phyloP scores from a whole-genome alignment of 64 coral and sea anemone species.

The Acropora yongei region DNA sequence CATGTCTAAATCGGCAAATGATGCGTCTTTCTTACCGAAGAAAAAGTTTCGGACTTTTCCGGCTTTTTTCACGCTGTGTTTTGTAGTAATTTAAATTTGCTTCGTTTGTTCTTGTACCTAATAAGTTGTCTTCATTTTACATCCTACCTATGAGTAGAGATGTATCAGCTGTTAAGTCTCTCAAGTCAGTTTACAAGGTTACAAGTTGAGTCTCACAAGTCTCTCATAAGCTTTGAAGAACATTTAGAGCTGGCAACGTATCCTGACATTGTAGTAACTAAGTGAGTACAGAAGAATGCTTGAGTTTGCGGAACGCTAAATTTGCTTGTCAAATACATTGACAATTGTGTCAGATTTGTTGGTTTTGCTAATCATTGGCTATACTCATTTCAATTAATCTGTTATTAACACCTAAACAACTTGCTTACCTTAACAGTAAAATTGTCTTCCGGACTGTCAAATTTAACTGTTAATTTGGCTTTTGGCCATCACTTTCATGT shows the following conservation, averaged over 20 bases:
- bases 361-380: background rate
- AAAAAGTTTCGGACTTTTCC: background rate
- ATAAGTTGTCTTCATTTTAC: background rate
- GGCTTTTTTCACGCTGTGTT: no score
- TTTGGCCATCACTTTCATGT: background rate
- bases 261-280: background rate
- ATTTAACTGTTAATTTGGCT: background rate
- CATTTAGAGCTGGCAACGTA: background rate
- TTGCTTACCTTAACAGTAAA: background rate
- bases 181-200: no score
- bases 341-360: constrained; percentile 37
- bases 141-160: background rate
- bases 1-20: background rate
- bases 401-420: background rate
- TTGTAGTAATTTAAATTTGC: background rate
- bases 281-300: constrained; percentile 41
- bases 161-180: background rate
- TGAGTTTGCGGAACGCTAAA: background rate
- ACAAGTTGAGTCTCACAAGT: no score
- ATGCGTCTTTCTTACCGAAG: background rate
- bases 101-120: background rate
- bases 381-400: background rate
- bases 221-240: background rate
- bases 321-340: background rate
- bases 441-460: no score